These are phyloP conservation scores for Eretmocerus hayati DNA, from an alignment of 2,888 invertebrate genomes.

Conservation along the genomic window DNA sequence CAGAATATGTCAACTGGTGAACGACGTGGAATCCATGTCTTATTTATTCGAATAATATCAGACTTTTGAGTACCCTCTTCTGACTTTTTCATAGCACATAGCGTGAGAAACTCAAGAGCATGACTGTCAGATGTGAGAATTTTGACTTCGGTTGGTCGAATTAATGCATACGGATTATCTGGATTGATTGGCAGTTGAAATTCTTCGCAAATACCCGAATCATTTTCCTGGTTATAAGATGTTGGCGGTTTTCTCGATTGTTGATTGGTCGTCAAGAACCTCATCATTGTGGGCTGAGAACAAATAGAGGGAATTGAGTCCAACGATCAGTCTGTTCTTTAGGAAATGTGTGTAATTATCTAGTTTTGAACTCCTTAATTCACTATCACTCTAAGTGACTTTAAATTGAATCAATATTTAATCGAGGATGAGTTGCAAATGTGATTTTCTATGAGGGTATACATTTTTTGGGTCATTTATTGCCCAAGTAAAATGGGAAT, in stretches of 20 bases:
- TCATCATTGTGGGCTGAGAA: slow-evolving; percentile 15
- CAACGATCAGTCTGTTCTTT: no score
- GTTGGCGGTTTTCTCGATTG: not conserved
- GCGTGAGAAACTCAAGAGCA: slow-evolving; percentile 38
- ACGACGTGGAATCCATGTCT: slow-evolving; percentile 24
- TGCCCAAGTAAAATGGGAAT: no score
- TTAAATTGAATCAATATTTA: no score
- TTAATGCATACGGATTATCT: slow-evolving; percentile 18
- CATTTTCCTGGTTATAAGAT: slow-evolving; percentile 23
- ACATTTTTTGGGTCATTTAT: no score
- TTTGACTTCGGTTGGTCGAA: slow-evolving; percentile 30
- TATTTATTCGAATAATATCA: slow-evolving; percentile 7
- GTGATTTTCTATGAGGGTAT: no score
- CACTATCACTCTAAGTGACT: no score
- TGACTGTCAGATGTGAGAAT: slow-evolving; percentile 34
- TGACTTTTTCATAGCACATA: slow-evolving; percentile 35
- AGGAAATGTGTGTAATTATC: no score
- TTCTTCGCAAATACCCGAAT: slow-evolving; percentile 29
- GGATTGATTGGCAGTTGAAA: not conserved
- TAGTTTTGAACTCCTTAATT: no score
- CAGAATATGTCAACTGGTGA: slow-evolving; percentile 21
- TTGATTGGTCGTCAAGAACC: slow-evolving; percentile 3
- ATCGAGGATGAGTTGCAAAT: no score
- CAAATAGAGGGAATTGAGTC: no score
- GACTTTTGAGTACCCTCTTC: slow-evolving; percentile 22